Evolutionary conservation across 1,140 invertebrate genomes (phyloP), one percentile per base, ranked within the genome.

Genomic region (Anastatus disparis): DNA sequence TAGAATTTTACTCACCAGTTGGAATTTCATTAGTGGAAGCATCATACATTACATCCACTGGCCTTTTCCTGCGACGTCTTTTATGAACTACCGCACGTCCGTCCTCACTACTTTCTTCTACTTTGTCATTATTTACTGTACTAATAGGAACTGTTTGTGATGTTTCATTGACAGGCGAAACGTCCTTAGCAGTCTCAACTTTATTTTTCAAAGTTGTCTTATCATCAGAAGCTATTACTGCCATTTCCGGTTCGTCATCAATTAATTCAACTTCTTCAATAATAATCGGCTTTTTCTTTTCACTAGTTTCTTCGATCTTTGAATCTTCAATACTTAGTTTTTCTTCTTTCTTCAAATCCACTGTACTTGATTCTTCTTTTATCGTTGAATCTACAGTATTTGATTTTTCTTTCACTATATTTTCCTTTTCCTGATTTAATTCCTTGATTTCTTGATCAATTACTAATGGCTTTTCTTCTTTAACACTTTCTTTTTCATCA

Each of bases 201-300:
- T 42, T 56, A 6, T 1, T 42, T 56, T 66, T 29, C 13, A n/a
- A 35, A 9, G 0, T 26, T 62, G 24, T 26, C 62, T 66, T 29
- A 62, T 27, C n/a, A 7, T 70, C 10, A 17, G 55, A 64, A 20
- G 53, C 40, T 24, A 6, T 64, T 24, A 8, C 4, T 15, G 8
- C 38, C 10, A 3, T 48, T 56, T 66, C 38, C 27, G 35, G 7
- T 12, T 71, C 70, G 61, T 71, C 62, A 24, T 71, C 70, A 4
- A 59, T 50, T 38, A 71, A 59, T 59, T 71, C 70, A n/a, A 71
- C 62, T 65, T 71, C 70, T 66, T 71, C 70, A 42, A 66, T 62
- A n/a, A 62, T 72, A 3, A 67, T 17, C 53, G 55, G 55, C 55
- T 56, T 58, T 52, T 58, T 29, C 6, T 63, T 46, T n/a, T 63